These are phyloP conservation scores for Drosophila pegasa DNA, from an alignment of 2,888 invertebrate species.

Conservation along the genomic window DNA sequence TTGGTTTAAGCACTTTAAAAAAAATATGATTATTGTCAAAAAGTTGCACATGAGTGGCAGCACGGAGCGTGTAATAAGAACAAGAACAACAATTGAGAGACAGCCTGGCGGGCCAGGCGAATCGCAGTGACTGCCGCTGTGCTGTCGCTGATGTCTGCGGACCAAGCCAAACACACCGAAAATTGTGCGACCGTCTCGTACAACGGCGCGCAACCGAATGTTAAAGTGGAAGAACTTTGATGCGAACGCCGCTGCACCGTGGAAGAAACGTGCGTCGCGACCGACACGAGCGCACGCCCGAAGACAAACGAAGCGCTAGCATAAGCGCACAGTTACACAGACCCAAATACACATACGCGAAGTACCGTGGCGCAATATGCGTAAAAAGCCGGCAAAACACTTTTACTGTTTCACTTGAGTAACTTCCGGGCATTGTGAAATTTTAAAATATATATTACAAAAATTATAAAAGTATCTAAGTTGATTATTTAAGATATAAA, in stretches of 20 bases:
- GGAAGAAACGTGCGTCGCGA: conserved; percentile 30
- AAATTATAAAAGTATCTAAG: neutral
- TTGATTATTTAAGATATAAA: neutral
- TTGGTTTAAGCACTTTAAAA: conserved; percentile 57
- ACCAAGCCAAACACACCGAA: conserved; percentile 74
- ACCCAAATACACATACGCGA: conserved; percentile 17
- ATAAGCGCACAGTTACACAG: conserved; percentile 18
- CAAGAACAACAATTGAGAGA: conserved; percentile 30
- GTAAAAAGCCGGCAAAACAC: conserved; percentile 22
- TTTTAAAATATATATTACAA: neutral
- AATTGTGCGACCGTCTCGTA: conserved; percentile 84
- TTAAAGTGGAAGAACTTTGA: conserved; percentile 69
- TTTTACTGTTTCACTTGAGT: neutral
- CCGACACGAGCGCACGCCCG: conserved; percentile 19
- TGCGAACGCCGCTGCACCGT: conserved; percentile 45
- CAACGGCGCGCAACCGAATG: conserved; percentile 85
- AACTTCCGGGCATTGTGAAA: conserved; percentile 1
- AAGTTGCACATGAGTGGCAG: conserved; percentile 41
- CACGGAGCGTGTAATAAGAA: conserved; percentile 29
- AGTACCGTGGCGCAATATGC: conserved; percentile 40
- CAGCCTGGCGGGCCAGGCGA: conserved; percentile 48
- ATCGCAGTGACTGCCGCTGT: conserved; percentile 20
- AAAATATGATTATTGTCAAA: conserved; percentile 34
- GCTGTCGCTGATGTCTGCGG: conserved; percentile 3
- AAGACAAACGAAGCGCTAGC: conserved; percentile 29